Base-by-base conservation (phyloP, 1,140 invertebrate genomes). In the Calephelis virginiensis region DNA sequence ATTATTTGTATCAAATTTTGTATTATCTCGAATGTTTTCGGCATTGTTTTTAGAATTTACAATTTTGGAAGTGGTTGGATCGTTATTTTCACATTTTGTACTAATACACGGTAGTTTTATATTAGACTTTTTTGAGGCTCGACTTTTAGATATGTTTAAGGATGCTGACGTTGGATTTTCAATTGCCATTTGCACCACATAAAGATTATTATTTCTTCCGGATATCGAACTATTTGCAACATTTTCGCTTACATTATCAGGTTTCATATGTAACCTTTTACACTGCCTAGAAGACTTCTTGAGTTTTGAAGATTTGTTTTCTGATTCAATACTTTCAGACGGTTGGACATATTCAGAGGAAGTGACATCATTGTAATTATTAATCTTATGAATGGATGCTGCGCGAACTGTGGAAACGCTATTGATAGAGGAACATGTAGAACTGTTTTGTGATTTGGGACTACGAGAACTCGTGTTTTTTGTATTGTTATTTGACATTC, bases 401-500 rank as follows among this genome's bases (percentile, higher is more conserved):
- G 69, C 68, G 47, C 77, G 73, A 10, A 88, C 81, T 49, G 85
- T 88, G 7, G 77, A 74, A 69, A 86, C 65, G 72, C 86, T 90
- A 48, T 79, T 86, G 14, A 75, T 77, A 43, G 84, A 83, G 8
- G 85, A 90, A 67, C 81, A 82, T 9, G 80, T 74, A 49, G 86
- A 88, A 81, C 85, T 86, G 65, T 81, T 78, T 63, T 76, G 75
- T n/a, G 85, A 83, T 28, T 69, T 61, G 46, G 78, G 73, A 65
- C 78, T 87, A 11, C 61, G 63, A 46, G 67, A 64, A 9, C 63
- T 71, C 66, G 1, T 45, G 37, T 77, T 28, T 28, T 28, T 78
- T 48, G 70, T 13, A 6, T 49, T 53, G 59, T 67, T 68, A 68
- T 65, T 78, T 59, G 61, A 76, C 11, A 17, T 70, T 49, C 62